phyloP scores from a whole-genome alignment of 2,797 vertebrate genomes.

The Eidolon dupreanum region DNA sequence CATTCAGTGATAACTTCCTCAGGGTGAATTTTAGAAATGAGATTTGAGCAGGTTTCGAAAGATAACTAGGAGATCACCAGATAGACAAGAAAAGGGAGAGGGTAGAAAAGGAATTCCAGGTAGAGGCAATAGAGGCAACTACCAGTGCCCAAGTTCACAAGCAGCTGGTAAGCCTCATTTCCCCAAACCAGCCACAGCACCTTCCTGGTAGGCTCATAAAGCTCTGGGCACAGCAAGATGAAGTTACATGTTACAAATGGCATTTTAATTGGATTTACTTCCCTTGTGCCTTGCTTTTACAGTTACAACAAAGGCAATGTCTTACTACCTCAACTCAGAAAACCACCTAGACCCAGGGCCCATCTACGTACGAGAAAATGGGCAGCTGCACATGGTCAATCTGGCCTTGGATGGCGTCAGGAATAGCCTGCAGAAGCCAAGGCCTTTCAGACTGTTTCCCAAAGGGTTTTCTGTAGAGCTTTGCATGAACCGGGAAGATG shows the following conservation, averaged over 20 bases:
- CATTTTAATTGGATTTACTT: constrained; percentile 69
- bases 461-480: constrained; percentile 89
- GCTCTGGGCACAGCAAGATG: not conserved
- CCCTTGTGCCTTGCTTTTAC: constrained; percentile 66
- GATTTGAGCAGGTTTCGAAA: constrained; percentile 50
- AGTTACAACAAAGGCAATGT: constrained; percentile 85
- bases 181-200: not conserved
- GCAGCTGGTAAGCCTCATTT: not conserved
- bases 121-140: not conserved
- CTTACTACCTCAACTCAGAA: constrained; percentile 83
- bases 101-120: not conserved
- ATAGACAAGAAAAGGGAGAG: not conserved
- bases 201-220: constrained; percentile 39
- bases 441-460: constrained; percentile 87
- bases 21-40: constrained; percentile 40
- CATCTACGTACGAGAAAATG: constrained; percentile 93
- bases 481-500: constrained; percentile 85
- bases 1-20: not conserved
- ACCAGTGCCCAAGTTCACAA: not conserved
- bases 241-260: constrained; percentile 29
- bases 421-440: constrained; percentile 81
- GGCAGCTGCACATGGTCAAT: constrained; percentile 88
- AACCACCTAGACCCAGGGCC: constrained; percentile 82
- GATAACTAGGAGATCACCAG: not conserved
- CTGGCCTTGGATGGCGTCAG: constrained; percentile 81